Evolutionary conservation across 2,113 vertebrate species (phyloP).

Genomic region (Osmerus eperlanus): DNA sequence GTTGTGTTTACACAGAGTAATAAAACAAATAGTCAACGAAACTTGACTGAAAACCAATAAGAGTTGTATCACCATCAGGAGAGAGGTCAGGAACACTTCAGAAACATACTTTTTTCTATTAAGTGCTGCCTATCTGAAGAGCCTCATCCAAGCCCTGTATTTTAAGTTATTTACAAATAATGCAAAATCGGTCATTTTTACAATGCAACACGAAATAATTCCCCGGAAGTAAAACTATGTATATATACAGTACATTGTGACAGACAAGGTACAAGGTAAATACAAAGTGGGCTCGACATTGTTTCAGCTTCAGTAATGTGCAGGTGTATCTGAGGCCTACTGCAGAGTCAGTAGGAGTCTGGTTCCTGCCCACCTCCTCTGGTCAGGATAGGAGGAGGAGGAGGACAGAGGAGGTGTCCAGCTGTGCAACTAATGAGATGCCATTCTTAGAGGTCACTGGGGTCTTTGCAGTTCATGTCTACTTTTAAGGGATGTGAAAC

Average conservation of each 20-base stretch:
- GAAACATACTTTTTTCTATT: conserved; percentile 20
- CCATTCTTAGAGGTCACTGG: conserved; percentile 49
- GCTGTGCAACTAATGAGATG: conserved; percentile 55
- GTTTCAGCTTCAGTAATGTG: too few relatives aligned
- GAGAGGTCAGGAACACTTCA: conserved; percentile 15
- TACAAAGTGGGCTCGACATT: too few relatives aligned
- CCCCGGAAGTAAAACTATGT: too few relatives aligned
- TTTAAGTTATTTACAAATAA: too few relatives aligned
- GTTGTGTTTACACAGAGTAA: conserved; percentile 59
- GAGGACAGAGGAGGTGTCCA: conserved; percentile 32
- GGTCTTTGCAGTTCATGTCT: conserved; percentile 55
- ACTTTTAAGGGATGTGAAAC: conserved; percentile 61
- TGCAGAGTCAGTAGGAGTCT: too few relatives aligned
- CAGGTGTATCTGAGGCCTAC: too few relatives aligned
- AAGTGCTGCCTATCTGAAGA: neutral
- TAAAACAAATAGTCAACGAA: conserved; percentile 59
- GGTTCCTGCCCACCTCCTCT: conserved; percentile 6
- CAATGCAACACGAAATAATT: too few relatives aligned
- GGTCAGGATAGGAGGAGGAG: conserved; percentile 41
- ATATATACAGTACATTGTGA: too few relatives aligned
- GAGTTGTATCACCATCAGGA: conserved; percentile 38
- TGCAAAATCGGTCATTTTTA: too few relatives aligned
- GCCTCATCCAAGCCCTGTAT: too few relatives aligned
- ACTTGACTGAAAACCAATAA: conserved; percentile 62
- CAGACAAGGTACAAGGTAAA: too few relatives aligned